Conservation (phyloP, 2,888 invertebrate species). For the Ceriagrion tenellum region DNA sequence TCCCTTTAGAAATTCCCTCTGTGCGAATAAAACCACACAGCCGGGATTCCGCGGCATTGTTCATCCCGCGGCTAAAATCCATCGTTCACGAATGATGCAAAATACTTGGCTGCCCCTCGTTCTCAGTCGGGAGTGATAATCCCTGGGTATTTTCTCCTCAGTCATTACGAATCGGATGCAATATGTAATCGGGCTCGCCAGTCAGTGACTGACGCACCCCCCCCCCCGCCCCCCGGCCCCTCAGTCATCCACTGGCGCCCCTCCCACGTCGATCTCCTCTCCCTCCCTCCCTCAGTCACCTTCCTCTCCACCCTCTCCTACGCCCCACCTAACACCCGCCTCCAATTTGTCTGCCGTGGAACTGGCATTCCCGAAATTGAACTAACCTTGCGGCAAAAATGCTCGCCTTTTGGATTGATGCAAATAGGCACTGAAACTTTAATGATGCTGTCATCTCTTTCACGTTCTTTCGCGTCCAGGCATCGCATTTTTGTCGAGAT, state of each 20-base stretch:
- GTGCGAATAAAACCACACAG: background rate
- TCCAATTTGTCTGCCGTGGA: background rate
- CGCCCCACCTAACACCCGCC: too few species aligned
- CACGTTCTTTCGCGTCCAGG: background rate
- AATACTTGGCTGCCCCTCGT: background rate
- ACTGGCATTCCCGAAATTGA: background rate
- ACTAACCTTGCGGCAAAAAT: background rate
- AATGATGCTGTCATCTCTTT: background rate
- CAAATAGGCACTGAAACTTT: background rate
- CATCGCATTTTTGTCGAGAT: too few species aligned
- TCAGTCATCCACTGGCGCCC: background rate
- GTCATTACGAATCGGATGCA: background rate
- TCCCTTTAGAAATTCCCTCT: background rate
- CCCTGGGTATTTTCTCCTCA: constrained; percentile 2
- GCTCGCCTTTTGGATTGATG: too few species aligned
- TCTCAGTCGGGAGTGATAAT: background rate
- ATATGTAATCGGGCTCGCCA: background rate
- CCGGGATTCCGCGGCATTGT: background rate
- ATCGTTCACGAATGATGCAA: background rate
- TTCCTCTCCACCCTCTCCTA: background rate
- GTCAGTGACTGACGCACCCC: too few species aligned
- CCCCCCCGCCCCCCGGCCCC: background rate
- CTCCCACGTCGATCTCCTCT: background rate
- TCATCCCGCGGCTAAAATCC: background rate
- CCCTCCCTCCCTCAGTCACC: background rate